Base-by-base conservation (phyloP, 2,113 vertebrate genomes). In the Willisornis vidua region DNA sequence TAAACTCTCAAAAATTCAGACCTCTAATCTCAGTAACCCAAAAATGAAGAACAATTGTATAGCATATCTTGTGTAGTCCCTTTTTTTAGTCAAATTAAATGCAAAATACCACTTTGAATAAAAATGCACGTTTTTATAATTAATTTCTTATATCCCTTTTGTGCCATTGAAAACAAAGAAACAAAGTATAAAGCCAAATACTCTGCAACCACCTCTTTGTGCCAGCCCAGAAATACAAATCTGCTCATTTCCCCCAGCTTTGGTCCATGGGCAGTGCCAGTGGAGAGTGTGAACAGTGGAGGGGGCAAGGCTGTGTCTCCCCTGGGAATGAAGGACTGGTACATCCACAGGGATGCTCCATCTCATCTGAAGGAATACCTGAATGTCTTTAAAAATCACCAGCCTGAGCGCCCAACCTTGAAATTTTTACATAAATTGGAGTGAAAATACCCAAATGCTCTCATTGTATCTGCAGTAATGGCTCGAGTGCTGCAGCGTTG, bases 1-100 rank as follows among this genome's bases (percentile, higher is more conserved):
- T 84, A 66, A 94, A 85, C 73, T 89, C 90, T 85, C 80, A 77
- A 87, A 82, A 94, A 81, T 33, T 72, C 89, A 74, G 52, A 66
- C 57, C 39, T 82, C 71, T 82, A 89, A 92, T 92, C 86, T 79
- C 43, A 54, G 71, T 95, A 94, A 94, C 89, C 82, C 81, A 74
- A 84, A 86, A 89, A 76, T 22, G 4, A 77, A 77, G 76, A 84
- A 57, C 41, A 66, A 61, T 70, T 91, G 65, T 61, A 77, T 74
- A 46, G 14, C 39, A 6, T 61, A 46, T 75, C 75, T 86, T 26
- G 10, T 45, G 29, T 52, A 82, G 73, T 39, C 73, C 29, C 71
- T 17, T 68, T 70, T 88, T 93, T 76, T 9, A 52, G 19, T 80
- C 41, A 49, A 78, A 94, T 59, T 48, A 49, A 78, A 81, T 81